Base-by-base conservation (phyloP, 2,888 invertebrate genomes). In the Epistrophe eligans region DNA sequence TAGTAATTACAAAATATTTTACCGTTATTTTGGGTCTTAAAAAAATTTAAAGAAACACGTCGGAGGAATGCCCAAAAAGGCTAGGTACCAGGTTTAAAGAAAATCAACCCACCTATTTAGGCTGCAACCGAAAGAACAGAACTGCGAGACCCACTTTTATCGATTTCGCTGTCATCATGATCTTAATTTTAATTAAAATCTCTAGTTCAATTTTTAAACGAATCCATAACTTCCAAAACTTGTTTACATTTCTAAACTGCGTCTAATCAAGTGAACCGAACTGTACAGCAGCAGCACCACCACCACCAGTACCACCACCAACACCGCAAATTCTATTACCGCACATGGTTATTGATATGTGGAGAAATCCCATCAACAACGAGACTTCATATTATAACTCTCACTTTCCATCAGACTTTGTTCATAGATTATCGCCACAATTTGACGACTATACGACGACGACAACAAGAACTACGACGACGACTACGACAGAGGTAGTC, bases 391-490 rank as follows among this genome's bases (percentile, higher is more conserved):
- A 77, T 17, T 64, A 79, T 9, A 55, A 55, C 87, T 87, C 87
- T 87, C 83, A 83, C 87, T 87, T 87, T 87, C 79, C 48, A 79
- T 79, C 79, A 83, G 83, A 79, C 76, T 79, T 40, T 58, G 74
- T 48, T 19, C 38, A 52, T 1, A 87, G 87, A 87, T 87, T 79
- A 87, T 87, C 83, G 83, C 83, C 64, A 72, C 66, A 48, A 67
- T 77, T 71, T 64, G 81, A 76, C 76, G 66, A 74, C 40, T 40
- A 40, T 24, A 9, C 58, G 81, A 76, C 76, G 66, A 74, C 40
- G 62, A 40, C 40, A 9, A 66, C 40, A 9, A 66, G 1, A 13
- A 24, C 19, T 1, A 40, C 19, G 6, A 60, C 62, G 40, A 62
- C 19, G 13, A 71, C 62, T 40, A 32, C 28, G 28, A 32, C 24